These are phyloP conservation scores for Drosophila glabriapex DNA, from an alignment of 2,888 invertebrate genomes.

Conservation along the genomic window DNA sequence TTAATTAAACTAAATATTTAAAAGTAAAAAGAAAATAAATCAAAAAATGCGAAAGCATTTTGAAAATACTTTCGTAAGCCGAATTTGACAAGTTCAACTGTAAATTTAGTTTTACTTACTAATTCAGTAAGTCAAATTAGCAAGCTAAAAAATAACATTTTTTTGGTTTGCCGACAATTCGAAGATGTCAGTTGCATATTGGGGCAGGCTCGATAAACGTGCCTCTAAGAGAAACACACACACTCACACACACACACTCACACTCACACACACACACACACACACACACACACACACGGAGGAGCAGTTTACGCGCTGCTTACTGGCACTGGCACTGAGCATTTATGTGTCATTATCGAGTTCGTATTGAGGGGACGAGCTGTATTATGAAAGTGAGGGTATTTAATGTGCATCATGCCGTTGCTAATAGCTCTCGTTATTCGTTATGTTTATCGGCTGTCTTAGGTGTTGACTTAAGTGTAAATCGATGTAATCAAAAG, in stretches of 20 bases:
- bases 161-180: neutral
- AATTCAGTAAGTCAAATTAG: too few species aligned
- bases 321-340: too few species aligned
- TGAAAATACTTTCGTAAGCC: neutral
- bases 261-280: too few species aligned
- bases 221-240: neutral
- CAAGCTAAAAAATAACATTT: neutral
- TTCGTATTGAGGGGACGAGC: too few species aligned
- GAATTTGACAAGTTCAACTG: neutral
- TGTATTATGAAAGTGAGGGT: neutral
- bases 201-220: neutral
- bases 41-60: neutral
- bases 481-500: conserved; percentile 62
- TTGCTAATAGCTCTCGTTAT: neutral
- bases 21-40: neutral
- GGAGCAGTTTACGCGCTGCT: too few species aligned
- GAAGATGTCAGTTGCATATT: too few species aligned
- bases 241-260: neutral
- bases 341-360: neutral
- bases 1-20: neutral
- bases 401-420: neutral
- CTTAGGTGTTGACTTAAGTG: conserved; percentile 43
- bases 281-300: too few species aligned
- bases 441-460: conserved; percentile 11
- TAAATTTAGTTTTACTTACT: too few species aligned